Evolutionary conservation across 1,140 invertebrate species (phyloP).

Genomic region (Drosophila kanapiae): DNA sequence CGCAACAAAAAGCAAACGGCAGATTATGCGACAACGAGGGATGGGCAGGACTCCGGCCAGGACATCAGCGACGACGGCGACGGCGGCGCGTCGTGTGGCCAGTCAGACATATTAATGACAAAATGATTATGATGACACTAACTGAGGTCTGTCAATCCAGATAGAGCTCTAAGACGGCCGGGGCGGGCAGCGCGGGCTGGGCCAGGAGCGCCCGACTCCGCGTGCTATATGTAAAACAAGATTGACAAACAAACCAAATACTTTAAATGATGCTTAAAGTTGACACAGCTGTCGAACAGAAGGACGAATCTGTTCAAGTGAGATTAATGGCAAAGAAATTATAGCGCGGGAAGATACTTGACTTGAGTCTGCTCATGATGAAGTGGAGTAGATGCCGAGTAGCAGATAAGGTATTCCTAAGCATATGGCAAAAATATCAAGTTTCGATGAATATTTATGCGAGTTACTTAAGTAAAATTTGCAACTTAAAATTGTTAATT

Average conservation of each 20-base stretch:
- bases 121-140: slow-evolving; percentile 85
- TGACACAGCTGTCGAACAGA: slow-evolving; percentile 48
- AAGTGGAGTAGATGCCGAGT: neutral
- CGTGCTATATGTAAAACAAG: slow-evolving; percentile 58
- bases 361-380: neutral
- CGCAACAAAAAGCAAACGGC: slow-evolving; percentile 79
- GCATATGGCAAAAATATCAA: neutral
- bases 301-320: slow-evolving; percentile 27
- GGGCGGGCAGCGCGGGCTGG: neutral
- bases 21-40: slow-evolving; percentile 61
- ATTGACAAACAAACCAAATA: slow-evolving; percentile 49
- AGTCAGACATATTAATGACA: slow-evolving; percentile 84
- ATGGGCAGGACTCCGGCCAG: slow-evolving; percentile 17
- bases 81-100: slow-evolving; percentile 62
- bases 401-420: neutral
- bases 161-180: slow-evolving; percentile 14
- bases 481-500: neutral
- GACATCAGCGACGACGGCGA: slow-evolving; percentile 14
- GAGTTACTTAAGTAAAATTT: neutral
- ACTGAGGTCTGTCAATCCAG: slow-evolving; percentile 61
- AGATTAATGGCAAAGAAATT: slow-evolving; percentile 48
- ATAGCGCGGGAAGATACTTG: neutral
- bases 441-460: too few species aligned
- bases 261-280: slow-evolving; percentile 63
- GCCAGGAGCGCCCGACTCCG: slow-evolving; percentile 1